Evolutionary conservation across 2,113 vertebrate species (phyloP).

Genomic region (Nestor notabilis): DNA sequence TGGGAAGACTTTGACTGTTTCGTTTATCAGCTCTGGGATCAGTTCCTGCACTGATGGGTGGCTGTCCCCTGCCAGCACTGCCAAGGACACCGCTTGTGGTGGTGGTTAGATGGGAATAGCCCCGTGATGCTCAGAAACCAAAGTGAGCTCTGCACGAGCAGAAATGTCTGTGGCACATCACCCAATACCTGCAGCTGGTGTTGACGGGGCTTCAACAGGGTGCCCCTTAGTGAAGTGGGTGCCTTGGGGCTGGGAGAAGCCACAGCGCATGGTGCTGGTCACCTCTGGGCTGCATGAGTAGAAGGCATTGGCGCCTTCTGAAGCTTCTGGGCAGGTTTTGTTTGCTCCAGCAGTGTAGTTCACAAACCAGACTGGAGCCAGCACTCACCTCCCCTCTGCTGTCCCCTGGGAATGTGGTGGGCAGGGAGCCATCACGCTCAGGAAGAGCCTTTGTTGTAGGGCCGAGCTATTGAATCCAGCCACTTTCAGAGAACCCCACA

Average conservation of each 20-base stretch:
- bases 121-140: neutral
- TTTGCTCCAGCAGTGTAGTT: conserved; percentile 41
- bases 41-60: fast-evolving
- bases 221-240: fast-evolving
- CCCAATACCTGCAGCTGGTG: neutral
- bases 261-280: neutral
- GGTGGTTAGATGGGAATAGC: neutral
- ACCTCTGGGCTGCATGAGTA: fast-evolving
- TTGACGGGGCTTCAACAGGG: neutral
- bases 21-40: neutral
- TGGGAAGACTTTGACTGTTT: neutral
- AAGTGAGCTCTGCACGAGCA: neutral
- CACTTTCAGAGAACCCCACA: conserved; percentile 42
- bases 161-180: neutral
- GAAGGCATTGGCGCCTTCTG: neutral
- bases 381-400: conserved; percentile 47
- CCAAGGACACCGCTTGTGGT: neutral
- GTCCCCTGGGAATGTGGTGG: conserved; percentile 14
- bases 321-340: conserved; percentile 3
- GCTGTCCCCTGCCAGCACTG: neutral
- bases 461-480: conserved; percentile 42
- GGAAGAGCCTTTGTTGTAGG: conserved; percentile 71
- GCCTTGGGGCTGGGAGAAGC: neutral
- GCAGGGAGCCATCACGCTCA: conserved; percentile 66
- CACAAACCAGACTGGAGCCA: conserved; percentile 25